A percentile compares a stretch with the other conserved stretches of the same genome.
phyloP scores from a whole-genome alignment of 2,888 invertebrate species.

The Nudaria mundana region DNA sequence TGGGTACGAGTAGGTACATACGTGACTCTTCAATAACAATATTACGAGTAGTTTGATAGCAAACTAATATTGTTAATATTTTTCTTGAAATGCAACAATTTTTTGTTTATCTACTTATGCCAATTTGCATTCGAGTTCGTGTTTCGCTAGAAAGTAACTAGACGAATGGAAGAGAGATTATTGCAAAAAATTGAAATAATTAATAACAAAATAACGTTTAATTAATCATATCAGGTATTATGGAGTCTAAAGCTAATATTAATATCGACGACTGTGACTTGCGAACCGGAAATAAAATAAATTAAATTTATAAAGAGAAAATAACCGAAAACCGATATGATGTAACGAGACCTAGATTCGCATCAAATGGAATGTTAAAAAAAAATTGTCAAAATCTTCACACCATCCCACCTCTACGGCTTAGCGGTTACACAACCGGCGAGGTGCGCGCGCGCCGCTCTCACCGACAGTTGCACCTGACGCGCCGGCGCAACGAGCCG shows the following conservation, averaged over 20 bases:
- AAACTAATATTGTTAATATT: too few species aligned
- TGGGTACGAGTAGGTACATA: too few species aligned
- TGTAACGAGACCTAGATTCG: constrained; percentile 37
- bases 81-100: too few species aligned
- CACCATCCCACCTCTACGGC: constrained; percentile 32
- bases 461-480: constrained; percentile 55
- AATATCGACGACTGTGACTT: constrained; percentile 3
- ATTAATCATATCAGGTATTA: not conserved
- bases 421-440: constrained; percentile 36
- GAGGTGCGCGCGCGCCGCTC: constrained; percentile 30
- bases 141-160: not conserved
- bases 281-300: constrained; percentile 13
- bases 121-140: too few species aligned
- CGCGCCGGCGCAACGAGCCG: constrained; percentile 38
- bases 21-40: too few species aligned
- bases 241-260: not conserved
- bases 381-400: constrained; percentile 40
- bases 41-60: too few species aligned
- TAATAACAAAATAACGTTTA: not conserved
- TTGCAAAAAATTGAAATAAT: not conserved
- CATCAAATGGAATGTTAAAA: constrained; percentile 35
- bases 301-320: constrained; percentile 25
- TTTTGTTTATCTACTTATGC: too few species aligned
- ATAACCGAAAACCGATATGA: constrained; percentile 31
- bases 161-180: not conserved